Percentiles rank a stretch among this genome's conserved stretches.
Evolutionary conservation across 2,888 invertebrate species (phyloP).

Genomic region (Acrocyrtus sp.): DNA sequence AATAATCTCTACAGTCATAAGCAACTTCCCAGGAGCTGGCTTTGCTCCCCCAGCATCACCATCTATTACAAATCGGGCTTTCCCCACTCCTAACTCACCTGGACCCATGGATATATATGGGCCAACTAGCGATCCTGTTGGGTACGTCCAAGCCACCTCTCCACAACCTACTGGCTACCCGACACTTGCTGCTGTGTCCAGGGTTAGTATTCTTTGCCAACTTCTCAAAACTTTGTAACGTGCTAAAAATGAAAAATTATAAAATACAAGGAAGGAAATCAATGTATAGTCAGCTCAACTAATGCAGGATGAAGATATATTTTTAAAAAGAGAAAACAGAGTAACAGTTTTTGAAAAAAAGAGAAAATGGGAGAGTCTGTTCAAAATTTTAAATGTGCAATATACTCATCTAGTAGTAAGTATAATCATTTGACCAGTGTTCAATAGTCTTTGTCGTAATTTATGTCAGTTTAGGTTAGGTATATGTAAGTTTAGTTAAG

Average conservation of each 20-base stretch:
- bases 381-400: too few relatives aligned
- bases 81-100: constrained; percentile 93
- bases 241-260: constrained; percentile 10
- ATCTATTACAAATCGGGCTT: constrained; percentile 71
- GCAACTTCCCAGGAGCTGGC: constrained; percentile 77
- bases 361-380: too few relatives aligned
- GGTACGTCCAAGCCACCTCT: constrained; percentile 95
- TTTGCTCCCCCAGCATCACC: constrained; percentile 68
- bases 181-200: constrained; percentile 79
- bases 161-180: constrained; percentile 97
- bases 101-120: constrained; percentile 94
- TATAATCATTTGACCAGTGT: too few relatives aligned
- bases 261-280: neutral
- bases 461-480: too few relatives aligned
- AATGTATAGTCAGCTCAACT: neutral
- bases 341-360: too few relatives aligned
- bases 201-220: constrained; percentile 63
- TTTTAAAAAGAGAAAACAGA: too few relatives aligned
- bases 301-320: too few relatives aligned
- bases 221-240: constrained; percentile 63
- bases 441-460: too few relatives aligned
- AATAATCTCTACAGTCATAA: constrained; percentile 83
- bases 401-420: too few relatives aligned
- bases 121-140: constrained; percentile 73
- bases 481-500: too few relatives aligned